Evolutionary conservation across 2,888 invertebrate species (phyloP).

Genomic region (Mechanitis mazaeus): DNA sequence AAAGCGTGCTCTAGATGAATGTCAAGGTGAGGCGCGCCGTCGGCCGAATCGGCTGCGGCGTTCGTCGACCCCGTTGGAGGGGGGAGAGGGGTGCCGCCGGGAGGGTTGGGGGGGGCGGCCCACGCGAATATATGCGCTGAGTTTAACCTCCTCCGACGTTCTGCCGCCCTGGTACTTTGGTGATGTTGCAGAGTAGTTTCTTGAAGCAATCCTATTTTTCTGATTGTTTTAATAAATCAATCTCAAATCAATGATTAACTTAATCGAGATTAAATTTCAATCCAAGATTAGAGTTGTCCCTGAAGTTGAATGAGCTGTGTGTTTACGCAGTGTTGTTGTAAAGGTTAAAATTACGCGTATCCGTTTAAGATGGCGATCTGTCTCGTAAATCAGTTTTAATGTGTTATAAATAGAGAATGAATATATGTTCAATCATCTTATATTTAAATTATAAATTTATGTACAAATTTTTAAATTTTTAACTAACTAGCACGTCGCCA

Average conservation of each 20-base stretch:
- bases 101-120: constrained; percentile 58
- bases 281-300: constrained; percentile 14
- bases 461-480: no score
- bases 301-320: constrained; percentile 34
- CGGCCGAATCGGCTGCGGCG: constrained; percentile 71
- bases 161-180: constrained; percentile 62
- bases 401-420: constrained; percentile 28
- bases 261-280: not conserved
- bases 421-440: constrained; percentile 12
- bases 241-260: no score
- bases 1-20: constrained; percentile 73
- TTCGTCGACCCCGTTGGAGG: constrained; percentile 63
- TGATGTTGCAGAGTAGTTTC: constrained; percentile 30
- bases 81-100: constrained; percentile 34
- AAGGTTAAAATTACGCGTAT: constrained; percentile 42
- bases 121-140: constrained; percentile 71
- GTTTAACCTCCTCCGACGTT: constrained; percentile 60
- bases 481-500: no score
- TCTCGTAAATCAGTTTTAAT: constrained; percentile 40
- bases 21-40: constrained; percentile 75
- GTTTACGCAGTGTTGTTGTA: constrained; percentile 42
- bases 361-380: constrained; percentile 33
- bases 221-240: no score
- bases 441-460: no score
- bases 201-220: constrained; percentile 19